phyloP scores from a whole-genome alignment of 2,113 vertebrate genomes.

The Rynchops niger region DNA sequence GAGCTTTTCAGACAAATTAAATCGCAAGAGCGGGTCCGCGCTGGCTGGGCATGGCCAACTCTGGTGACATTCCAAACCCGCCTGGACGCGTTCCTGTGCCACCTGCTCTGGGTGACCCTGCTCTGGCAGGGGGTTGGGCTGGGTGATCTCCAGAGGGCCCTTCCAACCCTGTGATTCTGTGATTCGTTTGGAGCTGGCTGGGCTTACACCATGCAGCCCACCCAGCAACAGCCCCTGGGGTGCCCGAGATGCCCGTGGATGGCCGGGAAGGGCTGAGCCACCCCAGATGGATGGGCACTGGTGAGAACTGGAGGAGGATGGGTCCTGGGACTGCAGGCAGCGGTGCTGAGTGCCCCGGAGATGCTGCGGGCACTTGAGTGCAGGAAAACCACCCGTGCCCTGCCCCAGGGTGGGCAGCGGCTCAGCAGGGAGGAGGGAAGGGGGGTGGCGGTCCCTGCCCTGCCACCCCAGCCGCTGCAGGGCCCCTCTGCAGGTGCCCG shows the following conservation, averaged over 20 bases:
- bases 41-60: not conserved
- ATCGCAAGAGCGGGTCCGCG: not conserved
- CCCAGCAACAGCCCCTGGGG: not conserved
- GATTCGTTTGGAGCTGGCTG: not conserved
- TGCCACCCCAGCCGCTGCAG: too few species aligned
- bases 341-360: not conserved
- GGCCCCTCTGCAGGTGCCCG: not conserved
- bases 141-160: too few species aligned
- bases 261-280: not conserved
- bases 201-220: fast-evolving
- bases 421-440: not conserved
- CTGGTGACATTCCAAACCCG: too few species aligned
- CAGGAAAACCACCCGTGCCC: not conserved
- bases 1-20: slow-evolving; percentile 7
- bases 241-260: fast-evolving
- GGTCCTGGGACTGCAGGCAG: not conserved
- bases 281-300: not conserved
- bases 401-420: not conserved
- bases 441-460: not conserved
- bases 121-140: too few species aligned
- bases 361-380: not conserved
- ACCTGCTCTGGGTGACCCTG: too few species aligned
- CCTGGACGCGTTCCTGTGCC: too few species aligned
- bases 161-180: too few species aligned
- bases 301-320: not conserved